Conservation (phyloP, 2,888 invertebrate species). For the Idaea aversata region DNA sequence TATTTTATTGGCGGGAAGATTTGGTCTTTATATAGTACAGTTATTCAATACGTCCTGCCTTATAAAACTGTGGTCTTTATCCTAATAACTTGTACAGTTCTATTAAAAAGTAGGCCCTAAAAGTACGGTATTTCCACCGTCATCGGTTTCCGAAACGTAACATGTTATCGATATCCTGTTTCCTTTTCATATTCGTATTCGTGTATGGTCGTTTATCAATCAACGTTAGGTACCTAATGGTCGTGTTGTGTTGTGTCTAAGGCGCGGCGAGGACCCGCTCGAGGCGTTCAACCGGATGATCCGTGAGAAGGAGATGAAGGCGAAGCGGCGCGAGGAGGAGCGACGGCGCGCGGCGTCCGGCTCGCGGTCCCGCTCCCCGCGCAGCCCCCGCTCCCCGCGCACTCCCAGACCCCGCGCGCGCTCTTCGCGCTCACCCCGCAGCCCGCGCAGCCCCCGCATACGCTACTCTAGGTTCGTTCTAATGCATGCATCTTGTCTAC, state of each 20-base stretch:
- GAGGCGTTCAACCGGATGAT: constrained; percentile 93
- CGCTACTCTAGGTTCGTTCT: constrained; percentile 70
- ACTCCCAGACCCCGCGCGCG: constrained; percentile 62
- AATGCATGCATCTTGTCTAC: neutral
- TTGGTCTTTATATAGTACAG: too few relatives aligned
- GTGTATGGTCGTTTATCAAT: too few relatives aligned
- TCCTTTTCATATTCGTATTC: too few relatives aligned
- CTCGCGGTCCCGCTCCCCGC: constrained; percentile 50
- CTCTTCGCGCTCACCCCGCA: constrained; percentile 51
- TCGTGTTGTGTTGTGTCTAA: constrained; percentile 54
- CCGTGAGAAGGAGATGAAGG: constrained; percentile 89
- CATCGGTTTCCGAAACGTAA: too few relatives aligned
- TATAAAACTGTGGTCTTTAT: too few relatives aligned
- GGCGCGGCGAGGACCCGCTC: constrained; percentile 90
- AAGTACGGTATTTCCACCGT: too few relatives aligned
- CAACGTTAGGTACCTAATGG: constrained; percentile 6
- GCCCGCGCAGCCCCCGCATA: constrained; percentile 47
- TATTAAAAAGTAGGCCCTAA: too few relatives aligned
- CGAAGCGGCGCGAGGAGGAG: constrained; percentile 82
- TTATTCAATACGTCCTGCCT: too few relatives aligned
- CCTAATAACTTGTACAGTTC: too few relatives aligned
- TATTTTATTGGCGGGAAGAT: neutral
- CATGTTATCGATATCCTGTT: too few relatives aligned
- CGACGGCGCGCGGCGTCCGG: constrained; percentile 78
- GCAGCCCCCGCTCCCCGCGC: constrained; percentile 44